These are phyloP conservation scores for Phaedon cochleariae DNA, from an alignment of 2,888 invertebrate species.

Conservation along the genomic window DNA sequence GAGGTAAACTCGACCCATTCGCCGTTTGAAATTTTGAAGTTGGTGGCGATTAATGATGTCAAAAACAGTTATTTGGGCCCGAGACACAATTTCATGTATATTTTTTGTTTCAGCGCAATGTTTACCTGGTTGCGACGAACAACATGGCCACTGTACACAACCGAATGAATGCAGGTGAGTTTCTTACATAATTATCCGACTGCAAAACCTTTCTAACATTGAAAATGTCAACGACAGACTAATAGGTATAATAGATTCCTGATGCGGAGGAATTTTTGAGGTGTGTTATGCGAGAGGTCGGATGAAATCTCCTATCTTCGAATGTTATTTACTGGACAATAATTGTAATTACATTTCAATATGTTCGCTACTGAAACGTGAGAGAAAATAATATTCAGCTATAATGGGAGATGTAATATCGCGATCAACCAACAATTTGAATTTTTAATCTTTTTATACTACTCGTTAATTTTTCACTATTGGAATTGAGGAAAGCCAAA, in stretches of 20 bases:
- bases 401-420: background rate
- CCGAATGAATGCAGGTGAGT: slow-evolving; percentile 98
- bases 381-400: slow-evolving; percentile 2
- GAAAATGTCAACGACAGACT: slow-evolving; percentile 21
- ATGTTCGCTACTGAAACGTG: slow-evolving; percentile 3
- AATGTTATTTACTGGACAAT: slow-evolving; percentile 16
- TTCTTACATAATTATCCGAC: slow-evolving; percentile 43
- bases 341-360: background rate
- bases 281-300: slow-evolving; percentile 18
- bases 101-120: slow-evolving; percentile 85
- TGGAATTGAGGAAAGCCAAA: too few species aligned
- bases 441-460: too few species aligned
- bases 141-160: slow-evolving; percentile 89
- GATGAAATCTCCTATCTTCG: slow-evolving; percentile 10
- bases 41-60: background rate
- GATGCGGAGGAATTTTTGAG: slow-evolving; percentile 15
- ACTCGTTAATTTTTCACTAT: background rate
- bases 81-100: background rate
- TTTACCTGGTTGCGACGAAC: slow-evolving; percentile 88
- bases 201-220: slow-evolving; percentile 17
- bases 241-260: slow-evolving; percentile 15
- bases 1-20: background rate
- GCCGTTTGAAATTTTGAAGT: background rate
- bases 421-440: background rate
- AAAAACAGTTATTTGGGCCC: background rate